Evolutionary conservation across 2,797 vertebrate species (phyloP).

Genomic region (Agapornis canus): DNA sequence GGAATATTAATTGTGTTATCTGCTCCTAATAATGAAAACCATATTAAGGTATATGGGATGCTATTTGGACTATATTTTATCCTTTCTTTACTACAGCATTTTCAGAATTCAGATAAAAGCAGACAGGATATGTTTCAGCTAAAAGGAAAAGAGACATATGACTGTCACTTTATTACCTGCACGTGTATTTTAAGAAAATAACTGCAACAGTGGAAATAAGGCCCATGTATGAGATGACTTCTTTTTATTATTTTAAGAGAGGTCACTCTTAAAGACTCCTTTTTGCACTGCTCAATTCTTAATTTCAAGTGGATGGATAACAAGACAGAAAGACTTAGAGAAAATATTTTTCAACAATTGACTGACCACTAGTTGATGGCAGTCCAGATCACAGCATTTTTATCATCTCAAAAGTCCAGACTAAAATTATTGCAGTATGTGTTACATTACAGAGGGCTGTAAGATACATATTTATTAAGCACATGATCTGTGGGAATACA

Average conservation of each 20-base stretch:
- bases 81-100: background rate
- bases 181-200: background rate
- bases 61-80: background rate
- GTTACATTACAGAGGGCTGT: background rate
- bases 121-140: background rate
- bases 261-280: conserved; percentile 4
- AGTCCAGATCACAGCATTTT: background rate
- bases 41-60: background rate
- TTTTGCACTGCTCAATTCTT: conserved; percentile 39
- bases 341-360: conserved; percentile 51
- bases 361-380: background rate
- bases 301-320: conserved; percentile 54
- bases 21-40: background rate
- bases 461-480: background rate
- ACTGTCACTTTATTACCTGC: background rate
- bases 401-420: background rate
- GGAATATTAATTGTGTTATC: background rate
- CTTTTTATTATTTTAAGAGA: background rate
- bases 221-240: background rate
- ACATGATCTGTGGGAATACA: background rate
- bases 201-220: background rate
- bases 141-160: background rate
- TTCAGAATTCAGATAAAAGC: background rate
- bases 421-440: background rate
- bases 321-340: conserved; percentile 44